Evolutionary conservation across 2,113 vertebrate species (phyloP), one percentile per base, ranked within the genome.

Genomic region (Chinchilla lanigera): DNA sequence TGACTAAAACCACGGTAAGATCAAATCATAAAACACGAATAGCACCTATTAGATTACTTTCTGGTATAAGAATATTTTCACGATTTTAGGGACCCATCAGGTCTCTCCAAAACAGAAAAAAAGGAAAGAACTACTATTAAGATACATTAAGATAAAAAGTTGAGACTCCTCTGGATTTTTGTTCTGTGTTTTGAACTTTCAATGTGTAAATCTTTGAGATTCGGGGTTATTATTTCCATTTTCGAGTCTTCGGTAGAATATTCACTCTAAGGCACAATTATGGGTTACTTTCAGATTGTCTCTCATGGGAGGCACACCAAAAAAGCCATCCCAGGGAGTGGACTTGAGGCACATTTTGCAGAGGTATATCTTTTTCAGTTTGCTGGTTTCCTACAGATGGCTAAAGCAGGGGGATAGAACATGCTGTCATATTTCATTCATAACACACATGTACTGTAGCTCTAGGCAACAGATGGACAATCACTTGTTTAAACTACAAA

Each of bases 351-450:
- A 52, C 4, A 61, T 98, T 95, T 69, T 86, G 35, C 93, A 85
- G 83, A 93, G 97, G 97, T 96, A 96, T 95, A 41, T 24, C 92
- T 94, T 98, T 97, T 98, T 95, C 96, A 96, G 96, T 82, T 86
- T 93, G 88, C 97, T 98, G 90, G 92, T 82, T 97, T 88, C 92
- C 97, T 93, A 97, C 93, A 97, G 95, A 96, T 97, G 97, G 93
- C 96, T 93, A 98, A 97, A 77, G 89, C 88, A 95, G 94, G 90
- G 93, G 95, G 87, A 97, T 82, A 89, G 97, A 95, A 97, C 94
- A 96, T 89, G 87, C 96, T 97, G 98, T 98, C 97, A 97, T 97
- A 96, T 97, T 98, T 98, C 98, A 98, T 97, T 98, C 96, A 98
- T 97, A 98, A 97, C 96, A 96, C 97, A 97, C 97, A 98, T 98